Conservation (phyloP, 2,797 vertebrate genomes). For the Rhadinocentrus ornatus region DNA sequence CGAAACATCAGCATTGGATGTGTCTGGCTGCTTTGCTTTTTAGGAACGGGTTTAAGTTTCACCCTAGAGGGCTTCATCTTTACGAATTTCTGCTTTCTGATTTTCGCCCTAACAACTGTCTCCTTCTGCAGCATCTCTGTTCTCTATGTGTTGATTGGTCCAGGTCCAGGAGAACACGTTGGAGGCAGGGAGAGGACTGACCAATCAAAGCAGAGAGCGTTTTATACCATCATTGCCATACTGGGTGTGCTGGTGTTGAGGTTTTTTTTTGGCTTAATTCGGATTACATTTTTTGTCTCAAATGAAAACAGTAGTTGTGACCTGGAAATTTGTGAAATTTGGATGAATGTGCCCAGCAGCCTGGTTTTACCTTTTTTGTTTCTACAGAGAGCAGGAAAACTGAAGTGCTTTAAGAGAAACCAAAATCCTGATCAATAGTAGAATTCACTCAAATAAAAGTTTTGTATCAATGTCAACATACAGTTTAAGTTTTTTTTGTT, state of each 20-base stretch:
- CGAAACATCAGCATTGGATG: constrained; percentile 7
- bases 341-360: constrained; percentile 29
- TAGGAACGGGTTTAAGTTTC: background rate
- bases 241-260: constrained; percentile 18
- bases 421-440: too few relatives aligned
- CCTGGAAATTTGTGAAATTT: background rate
- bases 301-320: too few relatives aligned
- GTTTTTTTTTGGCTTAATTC: constrained; percentile 8
- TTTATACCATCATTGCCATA: constrained; percentile 20
- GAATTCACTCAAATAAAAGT: background rate
- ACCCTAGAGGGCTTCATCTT: background rate
- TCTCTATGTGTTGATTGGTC: constrained; percentile 20
- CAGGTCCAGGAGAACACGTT: constrained; percentile 12
- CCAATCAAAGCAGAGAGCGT: constrained; percentile 20
- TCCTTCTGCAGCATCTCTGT: constrained; percentile 24
- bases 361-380: constrained; percentile 29
- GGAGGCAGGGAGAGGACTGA: background rate
- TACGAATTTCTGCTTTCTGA: constrained; percentile 16
- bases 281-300: background rate
- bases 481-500: too few relatives aligned
- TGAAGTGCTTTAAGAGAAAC: background rate
- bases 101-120: background rate
- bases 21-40: constrained; percentile 13
- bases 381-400: constrained; percentile 17
- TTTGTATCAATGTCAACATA: too few relatives aligned